Evolutionary conservation across 1,140 invertebrate genomes (phyloP).

Genomic region (Spodoptera litura): DNA sequence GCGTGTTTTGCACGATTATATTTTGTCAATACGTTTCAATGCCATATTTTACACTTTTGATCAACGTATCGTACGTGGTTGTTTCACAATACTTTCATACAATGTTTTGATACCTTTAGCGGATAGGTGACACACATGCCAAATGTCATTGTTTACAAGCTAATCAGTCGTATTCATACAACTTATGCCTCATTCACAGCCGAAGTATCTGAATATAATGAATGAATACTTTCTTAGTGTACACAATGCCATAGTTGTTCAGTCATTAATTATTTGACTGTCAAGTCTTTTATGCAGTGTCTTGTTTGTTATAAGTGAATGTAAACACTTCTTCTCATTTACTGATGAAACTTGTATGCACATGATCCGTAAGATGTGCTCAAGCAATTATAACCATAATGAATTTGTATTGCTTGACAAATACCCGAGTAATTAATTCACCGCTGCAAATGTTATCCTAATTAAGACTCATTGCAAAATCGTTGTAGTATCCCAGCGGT

Average conservation of each 20-base stretch:
- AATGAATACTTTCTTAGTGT: conserved; percentile 44
- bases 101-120: conserved; percentile 8
- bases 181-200: conserved; percentile 43
- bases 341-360: conserved; percentile 34
- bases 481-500: neutral
- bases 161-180: conserved; percentile 25
- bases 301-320: conserved; percentile 35
- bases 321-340: conserved; percentile 28
- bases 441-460: neutral
- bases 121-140: conserved; percentile 7
- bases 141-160: conserved; percentile 26
- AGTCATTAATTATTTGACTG: conserved; percentile 54
- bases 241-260: conserved; percentile 43
- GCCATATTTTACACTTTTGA: too few species aligned
- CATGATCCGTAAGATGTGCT: conserved; percentile 11
- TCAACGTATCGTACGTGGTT: neutral
- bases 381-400: conserved; percentile 29
- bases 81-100: conserved; percentile 17
- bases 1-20: too few species aligned
- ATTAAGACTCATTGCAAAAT: conserved; percentile 17
- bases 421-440: conserved; percentile 18
- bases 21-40: too few species aligned
- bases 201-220: conserved; percentile 40
- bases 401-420: conserved; percentile 37
- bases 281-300: conserved; percentile 41